These are phyloP conservation scores for Euglossa dilemma DNA, from an alignment of 1,140 invertebrate genomes.

Conservation along the genomic window DNA sequence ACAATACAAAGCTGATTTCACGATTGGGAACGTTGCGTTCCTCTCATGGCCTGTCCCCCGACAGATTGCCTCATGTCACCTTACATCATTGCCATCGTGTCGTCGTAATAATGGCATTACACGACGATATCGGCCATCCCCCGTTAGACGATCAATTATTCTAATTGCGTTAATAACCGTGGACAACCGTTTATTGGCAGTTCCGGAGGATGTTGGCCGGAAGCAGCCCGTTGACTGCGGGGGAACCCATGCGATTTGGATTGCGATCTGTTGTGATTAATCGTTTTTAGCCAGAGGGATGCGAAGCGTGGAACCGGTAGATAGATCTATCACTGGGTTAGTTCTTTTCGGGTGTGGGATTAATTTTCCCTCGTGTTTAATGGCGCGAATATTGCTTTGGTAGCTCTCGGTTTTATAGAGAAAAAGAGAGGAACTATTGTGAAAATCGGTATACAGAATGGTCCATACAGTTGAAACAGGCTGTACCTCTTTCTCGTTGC, in stretches of 20 bases:
- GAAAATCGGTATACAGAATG: too few species aligned
- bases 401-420: not conserved
- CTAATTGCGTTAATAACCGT: slow-evolving; percentile 42
- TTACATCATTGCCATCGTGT: slow-evolving; percentile 50
- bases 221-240: not conserved
- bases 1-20: slow-evolving; percentile 12
- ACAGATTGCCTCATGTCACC: slow-evolving; percentile 40
- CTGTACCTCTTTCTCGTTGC: too few species aligned
- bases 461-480: too few species aligned
- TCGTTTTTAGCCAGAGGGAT: not conserved
- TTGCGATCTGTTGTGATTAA: not conserved
- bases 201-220: not conserved
- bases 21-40: not conserved
- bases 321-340: not conserved
- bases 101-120: slow-evolving; percentile 45
- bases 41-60: not conserved
- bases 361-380: not conserved
- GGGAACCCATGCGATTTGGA: not conserved
- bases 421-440: not conserved
- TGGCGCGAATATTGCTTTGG: not conserved
- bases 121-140: not conserved
- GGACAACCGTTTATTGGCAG: slow-evolving; percentile 38
- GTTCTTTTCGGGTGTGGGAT: too few species aligned
- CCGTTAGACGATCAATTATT: slow-evolving; percentile 31
- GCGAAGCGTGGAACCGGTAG: not conserved